Evolutionary conservation across 1,140 invertebrate genomes (phyloP).

Genomic region (Drosophila simulans): DNA sequence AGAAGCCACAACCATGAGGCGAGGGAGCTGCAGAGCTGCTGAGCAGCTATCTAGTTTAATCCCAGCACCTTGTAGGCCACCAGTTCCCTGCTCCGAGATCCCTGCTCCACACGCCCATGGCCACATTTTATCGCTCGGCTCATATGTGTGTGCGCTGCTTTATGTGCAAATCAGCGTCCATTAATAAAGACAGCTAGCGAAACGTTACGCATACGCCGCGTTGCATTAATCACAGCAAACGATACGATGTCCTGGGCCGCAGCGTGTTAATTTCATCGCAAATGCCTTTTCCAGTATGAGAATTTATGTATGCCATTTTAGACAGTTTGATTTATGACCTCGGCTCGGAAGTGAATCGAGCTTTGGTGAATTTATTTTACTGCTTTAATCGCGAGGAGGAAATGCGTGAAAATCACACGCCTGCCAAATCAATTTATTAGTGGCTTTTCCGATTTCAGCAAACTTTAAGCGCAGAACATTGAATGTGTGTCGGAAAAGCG

Average conservation of each 20-base stretch:
- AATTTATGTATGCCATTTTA: conserved; percentile 76
- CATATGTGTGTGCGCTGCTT: conserved; percentile 55
- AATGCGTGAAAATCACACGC: conserved; percentile 16
- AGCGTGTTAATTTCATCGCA: conserved; percentile 76
- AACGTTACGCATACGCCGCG: conserved; percentile 69
- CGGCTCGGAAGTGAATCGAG: conserved; percentile 38
- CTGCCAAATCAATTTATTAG: conserved; percentile 33
- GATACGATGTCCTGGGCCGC: conserved; percentile 47
- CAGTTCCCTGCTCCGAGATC: neutral
- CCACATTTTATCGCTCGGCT: conserved; percentile 45
- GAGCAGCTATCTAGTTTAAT: conserved; percentile 53
- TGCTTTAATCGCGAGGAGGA: conserved; percentile 15
- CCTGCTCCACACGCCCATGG: neutral
- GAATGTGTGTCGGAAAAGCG: neutral
- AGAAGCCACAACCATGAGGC: conserved; percentile 45
- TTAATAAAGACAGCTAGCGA: conserved; percentile 74
- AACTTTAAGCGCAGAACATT: neutral
- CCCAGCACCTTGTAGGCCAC: conserved; percentile 33
- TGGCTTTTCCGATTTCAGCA: neutral
- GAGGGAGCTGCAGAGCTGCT: conserved; percentile 8
- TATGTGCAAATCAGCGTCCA: conserved; percentile 78
- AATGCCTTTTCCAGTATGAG: conserved; percentile 77
- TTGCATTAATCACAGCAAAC: conserved; percentile 72
- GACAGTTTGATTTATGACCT: conserved; percentile 74
- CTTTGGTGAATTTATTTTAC: conserved; percentile 18